These are phyloP conservation scores for Deroptyus accipitrinus DNA, from an alignment of 2,113 vertebrate genomes.

Conservation along the genomic window DNA sequence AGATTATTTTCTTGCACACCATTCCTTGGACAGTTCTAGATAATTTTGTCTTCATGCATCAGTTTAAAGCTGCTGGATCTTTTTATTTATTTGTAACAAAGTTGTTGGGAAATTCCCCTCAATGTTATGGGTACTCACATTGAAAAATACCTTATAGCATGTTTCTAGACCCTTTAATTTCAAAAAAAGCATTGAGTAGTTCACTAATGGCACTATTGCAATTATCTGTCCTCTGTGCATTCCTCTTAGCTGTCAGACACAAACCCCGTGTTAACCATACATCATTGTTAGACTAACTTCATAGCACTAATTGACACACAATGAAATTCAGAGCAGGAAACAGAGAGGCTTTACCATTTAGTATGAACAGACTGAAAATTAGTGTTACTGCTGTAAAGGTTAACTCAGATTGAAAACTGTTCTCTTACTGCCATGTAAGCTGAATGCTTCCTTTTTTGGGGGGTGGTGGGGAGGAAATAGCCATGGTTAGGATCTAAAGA, in stretches of 20 bases:
- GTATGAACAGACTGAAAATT: slow-evolving; percentile 36
- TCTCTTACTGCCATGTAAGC: background rate
- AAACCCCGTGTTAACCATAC: background rate
- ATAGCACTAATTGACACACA: slow-evolving; percentile 61
- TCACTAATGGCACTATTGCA: background rate
- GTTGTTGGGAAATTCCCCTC: background rate
- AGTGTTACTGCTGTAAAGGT: slow-evolving; percentile 41
- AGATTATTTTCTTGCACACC: background rate
- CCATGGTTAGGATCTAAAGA: background rate
- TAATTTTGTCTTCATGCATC: background rate
- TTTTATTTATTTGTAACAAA: background rate
- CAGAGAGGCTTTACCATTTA: background rate
- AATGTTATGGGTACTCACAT: background rate
- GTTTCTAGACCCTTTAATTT: background rate
- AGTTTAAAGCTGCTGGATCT: background rate
- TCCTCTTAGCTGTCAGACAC: background rate
- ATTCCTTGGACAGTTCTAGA: background rate
- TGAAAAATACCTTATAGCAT: background rate
- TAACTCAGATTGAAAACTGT: slow-evolving; percentile 59
- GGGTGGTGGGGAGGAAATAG: background rate
- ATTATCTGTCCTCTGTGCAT: background rate
- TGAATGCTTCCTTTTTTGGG: background rate
- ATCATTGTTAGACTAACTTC: slow-evolving; percentile 64
- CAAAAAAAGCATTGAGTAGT: background rate
- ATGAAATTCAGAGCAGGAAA: slow-evolving; percentile 57